Evolutionary conservation across 35 echinoderm and acorn worm species (phyloP).

Genomic region (Antedon bifida): DNA sequence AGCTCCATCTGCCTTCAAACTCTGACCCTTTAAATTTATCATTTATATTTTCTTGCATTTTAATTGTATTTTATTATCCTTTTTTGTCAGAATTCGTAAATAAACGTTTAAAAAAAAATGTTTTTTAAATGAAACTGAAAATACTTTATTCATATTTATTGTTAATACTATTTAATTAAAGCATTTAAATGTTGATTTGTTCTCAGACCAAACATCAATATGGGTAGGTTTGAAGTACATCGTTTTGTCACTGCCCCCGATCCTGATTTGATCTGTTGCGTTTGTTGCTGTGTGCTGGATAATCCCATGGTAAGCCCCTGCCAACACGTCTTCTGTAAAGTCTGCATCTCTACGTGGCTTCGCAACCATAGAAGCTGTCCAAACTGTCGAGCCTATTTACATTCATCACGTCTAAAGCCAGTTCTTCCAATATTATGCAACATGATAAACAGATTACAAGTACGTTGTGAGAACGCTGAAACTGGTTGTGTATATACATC

Average conservation of each 20-base stretch:
- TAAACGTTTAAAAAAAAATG: no score
- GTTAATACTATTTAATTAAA: no score
- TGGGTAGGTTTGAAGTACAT: constrained; percentile 83
- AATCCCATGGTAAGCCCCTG: constrained; percentile 80
- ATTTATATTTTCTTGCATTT: no score
- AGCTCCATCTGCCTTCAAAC: no score
- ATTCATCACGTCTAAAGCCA: constrained; percentile 59
- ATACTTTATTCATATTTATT: no score
- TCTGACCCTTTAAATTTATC: no score
- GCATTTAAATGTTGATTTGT: no score
- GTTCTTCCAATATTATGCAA: constrained; percentile 80
- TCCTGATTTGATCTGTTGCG: constrained; percentile 87
- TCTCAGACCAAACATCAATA: no score
- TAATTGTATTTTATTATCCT: no score
- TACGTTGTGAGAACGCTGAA: constrained; percentile 56
- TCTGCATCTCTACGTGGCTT: constrained; percentile 89
- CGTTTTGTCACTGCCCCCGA: constrained; percentile 72
- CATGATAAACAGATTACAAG: constrained; percentile 89
- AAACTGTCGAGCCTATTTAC: constrained; percentile 58
- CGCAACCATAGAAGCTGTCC: constrained; percentile 66
- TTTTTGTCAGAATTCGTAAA: no score
- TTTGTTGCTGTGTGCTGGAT: constrained; percentile 79
- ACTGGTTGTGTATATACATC: constrained; percentile 43
- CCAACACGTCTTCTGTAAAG: constrained; percentile 44
- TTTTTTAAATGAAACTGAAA: no score